Evolutionary conservation across 2,888 invertebrate genomes (phyloP), one percentile per base, ranked within the genome.

Genomic region (Pediacus dermestoides): DNA sequence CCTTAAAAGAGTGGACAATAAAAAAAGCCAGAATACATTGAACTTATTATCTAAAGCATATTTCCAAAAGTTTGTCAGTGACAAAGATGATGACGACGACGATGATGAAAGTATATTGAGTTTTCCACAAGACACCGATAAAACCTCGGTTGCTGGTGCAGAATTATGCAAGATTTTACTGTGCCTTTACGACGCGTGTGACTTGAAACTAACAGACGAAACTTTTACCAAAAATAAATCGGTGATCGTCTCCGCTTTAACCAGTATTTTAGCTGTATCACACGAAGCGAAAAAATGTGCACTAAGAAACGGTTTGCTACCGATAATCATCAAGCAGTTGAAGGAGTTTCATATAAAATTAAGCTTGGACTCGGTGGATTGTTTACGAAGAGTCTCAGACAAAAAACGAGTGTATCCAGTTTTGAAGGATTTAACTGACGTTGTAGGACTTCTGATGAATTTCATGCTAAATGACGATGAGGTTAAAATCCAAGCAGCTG

Each of bases 361-460:
- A 8, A 74, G 72, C 50, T 52, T 74, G 10, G 73, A 75, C 46
- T 71, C 73, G 0, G 66, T 70, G 3, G 72, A 73, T 27, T 63
- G 63, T 37, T 58, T 70, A 13, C 64, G 70, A 38, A 66, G 66
- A 46, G 55, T 68, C 22, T 52, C 58, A 1, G 71, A 72, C 37
- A 71, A 69, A 25, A 73, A 69, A 48, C 67, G 66, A 31, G 41
- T 68, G 4, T 57, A 56, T 30, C 78, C 80, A 2, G 60, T 76
- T 1, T 60, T 84, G 10, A 71, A 72, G 28, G 78, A 80, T 16
- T 60, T 82, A 2, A 73, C 75, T 41, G 73, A 74, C 65, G 55
- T 80, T 12, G 64, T 83, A 7, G 73, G 73, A 1, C 53, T 81
- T 13, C 63, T 79, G 15, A 78, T 75, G 48, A 80, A 80, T 58